Base-by-base conservation (phyloP, 2,797 vertebrate genomes). In the Huso huso region DNA sequence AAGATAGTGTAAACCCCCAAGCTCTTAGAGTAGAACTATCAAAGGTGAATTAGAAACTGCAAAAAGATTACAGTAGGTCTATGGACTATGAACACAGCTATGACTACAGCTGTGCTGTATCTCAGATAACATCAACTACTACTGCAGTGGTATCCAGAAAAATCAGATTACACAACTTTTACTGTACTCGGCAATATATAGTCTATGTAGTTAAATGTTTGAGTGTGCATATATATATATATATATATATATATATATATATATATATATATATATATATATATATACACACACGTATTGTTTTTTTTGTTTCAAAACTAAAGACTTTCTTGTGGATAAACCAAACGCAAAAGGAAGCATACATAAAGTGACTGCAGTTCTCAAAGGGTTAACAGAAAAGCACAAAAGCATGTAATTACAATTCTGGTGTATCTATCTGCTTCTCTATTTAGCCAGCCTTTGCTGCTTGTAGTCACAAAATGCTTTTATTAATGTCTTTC, bases 361-460 rank as follows among this genome's bases (percentile, higher is more conserved):
- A 48, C 15, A 48, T 6, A 37, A 37, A 8, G 12, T 37, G 58
- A 6, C 52, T 69, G 64, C 64, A 75, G 75, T 79, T 80, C 83
- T 87, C 83, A 81, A 83, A 88, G 85, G 86, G 83, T 81, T 81
- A 86, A 83, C 81, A 77, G 77, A 87, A 86, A 82, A 91, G 89
- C 90, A 93, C 88, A 88, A 87, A 13, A 62, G 82, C 79, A 87
- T 83, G 82, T 75, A 77, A 76, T 77, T 75, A 81, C 23, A 37
- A 4, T 73, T 55, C 77, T 74, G 78, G 75, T 81, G 77, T 75
- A 76, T 78, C 81, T 82, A 81, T 81, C 73, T 82, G 81, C 83
- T 86, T 85, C 85, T 84, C 78, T 81, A 81, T 76, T 78, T 82
- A 81, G 79, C 77, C 82, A 76, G 79, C 76, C 74, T 86, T 78